Percentiles rank a stretch among this genome's conserved stretches.
Conservation (phyloP, 2,113 vertebrate genomes). For the Enhydra lutris region DNA sequence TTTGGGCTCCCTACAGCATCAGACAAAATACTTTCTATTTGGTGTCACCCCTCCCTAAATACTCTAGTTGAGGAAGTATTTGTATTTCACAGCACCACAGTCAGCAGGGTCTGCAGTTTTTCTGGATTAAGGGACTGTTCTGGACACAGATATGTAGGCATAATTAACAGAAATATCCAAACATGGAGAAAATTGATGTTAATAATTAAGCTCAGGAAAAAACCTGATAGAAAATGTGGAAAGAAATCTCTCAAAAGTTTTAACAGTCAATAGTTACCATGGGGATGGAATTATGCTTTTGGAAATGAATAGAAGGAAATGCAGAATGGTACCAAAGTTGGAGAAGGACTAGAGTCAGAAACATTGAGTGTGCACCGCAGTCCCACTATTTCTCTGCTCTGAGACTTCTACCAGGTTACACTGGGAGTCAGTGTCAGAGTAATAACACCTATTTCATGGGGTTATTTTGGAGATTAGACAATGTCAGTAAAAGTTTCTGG, state of each 20-base stretch:
- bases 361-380: rapidly evolving
- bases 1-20: background rate
- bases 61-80: background rate
- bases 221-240: background rate
- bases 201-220: background rate
- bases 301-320: background rate
- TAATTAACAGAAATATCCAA: background rate
- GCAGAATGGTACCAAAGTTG: background rate
- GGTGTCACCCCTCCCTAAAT: no score
- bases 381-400: background rate
- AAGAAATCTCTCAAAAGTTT: background rate
- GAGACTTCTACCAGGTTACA: background rate
- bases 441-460: background rate
- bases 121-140: background rate
- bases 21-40: background rate
- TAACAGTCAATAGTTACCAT: background rate
- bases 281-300: background rate
- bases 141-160: background rate
- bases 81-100: background rate
- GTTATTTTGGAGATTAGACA: background rate
- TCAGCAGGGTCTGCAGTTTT: background rate
- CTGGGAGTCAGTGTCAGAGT: background rate
- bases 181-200: background rate
- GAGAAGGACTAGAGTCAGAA: background rate
- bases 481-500: background rate